phyloP scores from a whole-genome alignment of 1,140 invertebrate genomes.

The Nasonia giraulti region DNA sequence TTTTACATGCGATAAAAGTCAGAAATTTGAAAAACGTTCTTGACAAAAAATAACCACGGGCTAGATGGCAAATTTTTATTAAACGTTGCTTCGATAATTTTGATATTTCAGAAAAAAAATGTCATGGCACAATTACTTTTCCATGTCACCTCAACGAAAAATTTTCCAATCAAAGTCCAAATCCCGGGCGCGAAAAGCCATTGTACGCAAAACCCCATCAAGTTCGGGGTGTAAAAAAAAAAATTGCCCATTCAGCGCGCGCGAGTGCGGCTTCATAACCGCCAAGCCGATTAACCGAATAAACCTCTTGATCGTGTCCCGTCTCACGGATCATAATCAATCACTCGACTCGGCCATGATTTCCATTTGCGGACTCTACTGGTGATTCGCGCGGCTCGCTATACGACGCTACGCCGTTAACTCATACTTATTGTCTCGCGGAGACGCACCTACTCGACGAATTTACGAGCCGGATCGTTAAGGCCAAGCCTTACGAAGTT shows the following conservation, averaged over 20 bases:
- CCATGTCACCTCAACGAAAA: not conserved
- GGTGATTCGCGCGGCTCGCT: not conserved
- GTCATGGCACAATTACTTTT: not conserved
- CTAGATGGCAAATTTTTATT: too few relatives aligned
- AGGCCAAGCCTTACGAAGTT: not conserved
- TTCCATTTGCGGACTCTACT: not conserved
- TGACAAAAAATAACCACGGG: too few relatives aligned
- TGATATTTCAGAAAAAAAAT: not conserved
- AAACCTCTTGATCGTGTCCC: not conserved
- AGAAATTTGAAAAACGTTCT: too few relatives aligned
- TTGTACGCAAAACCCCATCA: not conserved
- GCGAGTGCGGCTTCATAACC: not conserved
- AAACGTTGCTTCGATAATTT: not conserved
- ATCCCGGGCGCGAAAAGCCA: not conserved
- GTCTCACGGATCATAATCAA: slow-evolving; percentile 20
- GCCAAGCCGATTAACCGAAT: slow-evolving; percentile 12
- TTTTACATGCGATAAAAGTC: too few relatives aligned
- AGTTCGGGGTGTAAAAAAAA: not conserved
- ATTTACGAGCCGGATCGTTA: slow-evolving; percentile 38
- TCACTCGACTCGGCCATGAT: slow-evolving; percentile 1
- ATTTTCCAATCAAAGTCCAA: not conserved
- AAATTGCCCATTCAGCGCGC: not conserved
- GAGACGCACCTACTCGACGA: not conserved
- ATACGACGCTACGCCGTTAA: slow-evolving; percentile 25
- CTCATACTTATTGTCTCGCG: slow-evolving; percentile 46